Base-by-base conservation (phyloP, 2,888 invertebrate species). In the Chorisops tibialis region DNA sequence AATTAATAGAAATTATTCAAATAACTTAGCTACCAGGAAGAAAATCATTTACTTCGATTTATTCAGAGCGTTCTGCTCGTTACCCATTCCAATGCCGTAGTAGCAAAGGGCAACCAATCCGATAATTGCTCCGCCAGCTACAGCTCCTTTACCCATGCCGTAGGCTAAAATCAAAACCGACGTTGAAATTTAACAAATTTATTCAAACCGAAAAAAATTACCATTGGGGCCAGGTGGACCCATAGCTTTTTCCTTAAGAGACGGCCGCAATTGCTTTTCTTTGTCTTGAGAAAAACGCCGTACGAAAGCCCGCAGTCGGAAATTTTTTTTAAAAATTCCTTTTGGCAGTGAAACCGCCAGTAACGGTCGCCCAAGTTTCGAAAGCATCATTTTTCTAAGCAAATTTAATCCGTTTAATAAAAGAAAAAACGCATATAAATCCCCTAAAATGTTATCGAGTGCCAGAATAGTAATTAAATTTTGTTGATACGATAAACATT, bases 81-180 rank as follows among this genome's bases (percentile, higher is more conserved):
- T 84, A 9, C 89, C 86, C 50, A 95, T 80, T 52, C 96, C 95
- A 43, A 96, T 80, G 24, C 98, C 98, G 81, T 99, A 99, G 76
- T 87, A 99, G 74, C 95, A 94, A 3, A 99, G 82, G 12, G 95
- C 91, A 63, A 91, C 96, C 54, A 99, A 72, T 37, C 98, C 97
- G 45, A 96, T 75, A n/a, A 85, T 88, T 12, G 96, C 89, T 39
- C 91, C 95, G 58, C 96, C 97, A 62, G 93, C 93, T 21, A 92
- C 78, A 16, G 91, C 89, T 63, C 93, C 94, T 76, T 88, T 87
- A 3, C 97, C 97, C 72, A 95, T 78, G 56, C 85, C 85, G 75
- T 89, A 95, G 38, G 96, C 96, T 96, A 72, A 39, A 78, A 79
- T n/a, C 45, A 45, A 41, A 16, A 41, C n/a, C 35, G 12, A 5